These are phyloP conservation scores for Peromyscus polionotus DNA, from an alignment of 2,113 vertebrate species.

Conservation along the genomic window DNA sequence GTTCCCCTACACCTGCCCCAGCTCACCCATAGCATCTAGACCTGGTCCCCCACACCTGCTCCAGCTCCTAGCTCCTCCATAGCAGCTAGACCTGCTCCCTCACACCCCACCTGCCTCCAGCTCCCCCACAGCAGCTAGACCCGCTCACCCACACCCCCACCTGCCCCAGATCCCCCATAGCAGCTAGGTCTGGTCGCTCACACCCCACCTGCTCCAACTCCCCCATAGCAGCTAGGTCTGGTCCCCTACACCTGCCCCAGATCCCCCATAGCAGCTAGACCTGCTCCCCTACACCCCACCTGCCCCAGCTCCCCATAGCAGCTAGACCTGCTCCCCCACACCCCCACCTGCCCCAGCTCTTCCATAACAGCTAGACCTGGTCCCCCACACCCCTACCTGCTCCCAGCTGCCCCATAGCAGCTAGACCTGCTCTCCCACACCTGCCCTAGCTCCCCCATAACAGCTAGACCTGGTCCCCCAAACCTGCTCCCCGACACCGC, in stretches of 20 bases:
- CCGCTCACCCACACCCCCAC: accelerated
- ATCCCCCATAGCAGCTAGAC: neutral
- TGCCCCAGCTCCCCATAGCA: neutral
- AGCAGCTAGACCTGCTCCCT: neutral
- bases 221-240: neutral
- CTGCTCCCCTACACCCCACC: accelerated
- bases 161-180: neutral
- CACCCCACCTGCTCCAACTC: accelerated
- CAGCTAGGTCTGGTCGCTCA: too few relatives aligned
- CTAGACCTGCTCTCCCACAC: neutral
- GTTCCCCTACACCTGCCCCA: neutral
- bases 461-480: neutral
- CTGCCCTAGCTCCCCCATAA: too few relatives aligned
- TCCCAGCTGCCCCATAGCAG: too few relatives aligned
- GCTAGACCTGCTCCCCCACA: too few relatives aligned
- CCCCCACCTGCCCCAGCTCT: neutral
- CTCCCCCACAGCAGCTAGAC: neutral
- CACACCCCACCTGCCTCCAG: neutral
- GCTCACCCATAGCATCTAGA: accelerated
- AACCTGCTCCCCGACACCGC: too few relatives aligned
- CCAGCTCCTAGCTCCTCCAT: too few relatives aligned
- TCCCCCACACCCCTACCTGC: too few relatives aligned
- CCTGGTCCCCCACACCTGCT: accelerated
- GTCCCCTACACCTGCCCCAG: neutral
- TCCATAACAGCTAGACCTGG: neutral